These are phyloP conservation scores for Latrodectus geometricus DNA, from an alignment of 1,140 invertebrate species.

Conservation along the genomic window DNA sequence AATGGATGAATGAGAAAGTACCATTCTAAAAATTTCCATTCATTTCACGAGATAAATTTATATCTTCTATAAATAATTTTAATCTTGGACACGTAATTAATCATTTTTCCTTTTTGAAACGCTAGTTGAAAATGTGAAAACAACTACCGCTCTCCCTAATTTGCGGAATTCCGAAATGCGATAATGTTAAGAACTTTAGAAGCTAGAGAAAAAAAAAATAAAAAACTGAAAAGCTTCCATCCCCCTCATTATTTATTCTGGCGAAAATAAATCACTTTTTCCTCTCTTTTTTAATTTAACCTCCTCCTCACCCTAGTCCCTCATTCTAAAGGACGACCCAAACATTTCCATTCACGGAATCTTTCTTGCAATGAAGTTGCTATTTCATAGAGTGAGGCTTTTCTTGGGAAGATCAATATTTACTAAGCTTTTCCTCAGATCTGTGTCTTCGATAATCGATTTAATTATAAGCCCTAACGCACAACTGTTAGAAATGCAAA, in stretches of 20 bases:
- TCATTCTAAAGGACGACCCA: neutral
- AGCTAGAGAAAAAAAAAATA: neutral
- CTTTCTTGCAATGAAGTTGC: constrained; percentile 19
- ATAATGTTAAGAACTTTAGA: constrained; percentile 29
- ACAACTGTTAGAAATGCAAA: no score
- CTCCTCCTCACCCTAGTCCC: neutral
- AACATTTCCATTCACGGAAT: constrained; percentile 15
- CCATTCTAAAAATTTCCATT: constrained; percentile 20
- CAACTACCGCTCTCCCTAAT: constrained; percentile 15
- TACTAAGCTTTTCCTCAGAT: no score
- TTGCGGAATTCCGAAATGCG: neutral
- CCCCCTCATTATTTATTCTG: constrained; percentile 24
- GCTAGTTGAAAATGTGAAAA: constrained; percentile 33
- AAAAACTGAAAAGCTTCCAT: neutral
- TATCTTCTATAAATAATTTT: constrained; percentile 29
- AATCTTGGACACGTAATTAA: constrained; percentile 33
- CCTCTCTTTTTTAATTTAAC: neutral
- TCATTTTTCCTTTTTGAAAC: constrained; percentile 20
- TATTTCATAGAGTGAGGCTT: neutral
- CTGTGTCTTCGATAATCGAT: no score
- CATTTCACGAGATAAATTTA: constrained; percentile 16
- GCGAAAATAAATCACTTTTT: constrained; percentile 25
- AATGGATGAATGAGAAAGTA: constrained; percentile 27
- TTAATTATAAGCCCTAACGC: no score
- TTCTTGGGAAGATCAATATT: constrained; percentile 8